Evolutionary conservation across 2,888 invertebrate genomes (phyloP), one percentile per base, ranked within the genome.

Genomic region (Dromius quadrimaculatus): DNA sequence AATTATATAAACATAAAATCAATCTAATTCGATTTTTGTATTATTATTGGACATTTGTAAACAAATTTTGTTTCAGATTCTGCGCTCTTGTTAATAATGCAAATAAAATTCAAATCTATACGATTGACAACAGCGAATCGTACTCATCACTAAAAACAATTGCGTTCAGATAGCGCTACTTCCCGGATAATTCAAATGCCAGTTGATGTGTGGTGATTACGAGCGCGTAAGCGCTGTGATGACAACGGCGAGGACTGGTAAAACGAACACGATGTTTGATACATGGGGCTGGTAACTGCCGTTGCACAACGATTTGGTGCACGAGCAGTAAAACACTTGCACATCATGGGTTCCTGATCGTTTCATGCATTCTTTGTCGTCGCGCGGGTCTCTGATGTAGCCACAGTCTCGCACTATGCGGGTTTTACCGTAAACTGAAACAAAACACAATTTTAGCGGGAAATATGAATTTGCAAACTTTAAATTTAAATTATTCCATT

Each of bases 321-420:
- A 95, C 71, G 92, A 86, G 81, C 94, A 95, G 81, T 93, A 93
- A 1, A 86, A 84, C 62, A 91, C 88, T 75, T 89, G 87, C 0
- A 94, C 88, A 75, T 90, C 89, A 73, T 92, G 91, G 11, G 90
- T 92, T 32, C 94, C 93, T 9, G 88, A 85, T 72, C 92, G 87
- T 75, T 86, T 85, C 73, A 89, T 81, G 79, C 94, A 93, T 3
- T 85, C 83, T 71, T 85, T 85, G 76, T 87, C 85, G 76, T 88
- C 87, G 63, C 82, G 83, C 1, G 84, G 85, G 74, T 92, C 91
- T 17, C 86, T 85, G 57, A 94, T 83, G 82, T 91, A 94, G 1
- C 94, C 94, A 77, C 94, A 95, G 71, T 89, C 87, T 36, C 94
- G 89, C 2, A 93, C 90, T n/a, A 93, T 86, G 36, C 94, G 89